These are phyloP conservation scores for Anguilla obscura DNA, from an alignment of 2,797 vertebrate genomes.

Conservation along the genomic window DNA sequence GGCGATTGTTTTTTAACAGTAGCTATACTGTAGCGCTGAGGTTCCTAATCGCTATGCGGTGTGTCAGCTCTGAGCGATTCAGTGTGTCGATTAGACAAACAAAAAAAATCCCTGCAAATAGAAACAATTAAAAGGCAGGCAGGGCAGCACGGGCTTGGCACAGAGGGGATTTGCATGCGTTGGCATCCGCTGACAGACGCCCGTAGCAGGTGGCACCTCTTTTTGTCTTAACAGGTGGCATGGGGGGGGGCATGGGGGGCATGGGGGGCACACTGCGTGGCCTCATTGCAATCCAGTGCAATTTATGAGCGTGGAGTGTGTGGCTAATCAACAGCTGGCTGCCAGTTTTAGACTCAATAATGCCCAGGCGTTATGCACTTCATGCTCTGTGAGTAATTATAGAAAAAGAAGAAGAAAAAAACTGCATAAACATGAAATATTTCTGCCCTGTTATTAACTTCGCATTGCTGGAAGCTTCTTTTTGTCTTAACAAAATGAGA, in stretches of 20 bases:
- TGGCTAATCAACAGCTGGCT: slow-evolving; percentile 36
- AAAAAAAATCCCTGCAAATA: slow-evolving; percentile 55
- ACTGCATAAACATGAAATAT: too few relatives aligned
- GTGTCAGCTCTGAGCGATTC: slow-evolving; percentile 62
- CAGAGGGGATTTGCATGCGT: slow-evolving; percentile 23
- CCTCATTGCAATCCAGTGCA: slow-evolving; percentile 34
- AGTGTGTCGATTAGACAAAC: slow-evolving; percentile 63
- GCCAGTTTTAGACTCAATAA: neutral
- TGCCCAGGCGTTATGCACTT: neutral
- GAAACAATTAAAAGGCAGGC: slow-evolving; percentile 55
- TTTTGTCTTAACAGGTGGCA: neutral
- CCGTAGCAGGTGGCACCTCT: slow-evolving; percentile 14
- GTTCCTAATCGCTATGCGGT: slow-evolving; percentile 66
- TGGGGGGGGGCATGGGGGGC: neutral
- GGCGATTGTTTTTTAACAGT: slow-evolving; percentile 54
- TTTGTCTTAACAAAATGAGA: neutral
- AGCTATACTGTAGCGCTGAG: slow-evolving; percentile 63
- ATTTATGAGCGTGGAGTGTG: slow-evolving; percentile 46
- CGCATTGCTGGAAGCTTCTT: too few relatives aligned
- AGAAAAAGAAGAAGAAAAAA: neutral
- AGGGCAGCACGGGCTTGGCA: slow-evolving; percentile 29
- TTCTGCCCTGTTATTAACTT: too few relatives aligned
- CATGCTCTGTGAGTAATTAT: neutral
- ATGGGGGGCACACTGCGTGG: neutral
- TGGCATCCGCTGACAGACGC: slow-evolving; percentile 27